A percentile compares a stretch with the other conserved stretches of the same genome.
These are phyloP conservation scores for Lucinisca nassula DNA, from an alignment of 2,888 invertebrate genomes.

Conservation along the genomic window DNA sequence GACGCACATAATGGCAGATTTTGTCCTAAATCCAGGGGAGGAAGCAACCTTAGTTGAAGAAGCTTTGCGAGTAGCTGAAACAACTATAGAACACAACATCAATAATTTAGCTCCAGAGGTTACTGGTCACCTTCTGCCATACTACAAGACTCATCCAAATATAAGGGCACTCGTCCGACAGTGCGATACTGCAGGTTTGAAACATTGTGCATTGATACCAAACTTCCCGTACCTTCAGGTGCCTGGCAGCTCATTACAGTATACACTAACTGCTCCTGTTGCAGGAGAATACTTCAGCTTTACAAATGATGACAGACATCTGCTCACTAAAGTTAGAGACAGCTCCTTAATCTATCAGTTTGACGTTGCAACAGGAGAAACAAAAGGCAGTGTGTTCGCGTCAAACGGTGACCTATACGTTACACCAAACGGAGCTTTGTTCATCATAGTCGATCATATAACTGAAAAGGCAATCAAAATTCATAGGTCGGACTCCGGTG, in stretches of 20 bases:
- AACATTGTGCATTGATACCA: conserved; percentile 85
- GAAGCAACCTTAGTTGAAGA: conserved; percentile 85
- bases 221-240: conserved; percentile 85
- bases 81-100: conserved; percentile 81
- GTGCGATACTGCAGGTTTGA: conserved; percentile 84
- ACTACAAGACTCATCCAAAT: conserved; percentile 83
- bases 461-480: conserved; percentile 86
- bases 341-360: conserved; percentile 78
- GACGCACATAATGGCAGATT: conserved; percentile 85
- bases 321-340: conserved; percentile 81
- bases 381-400: conserved; percentile 77
- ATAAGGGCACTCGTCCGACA: conserved; percentile 84
- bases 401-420: conserved; percentile 85
- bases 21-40: conserved; percentile 82
- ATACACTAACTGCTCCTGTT: conserved; percentile 75
- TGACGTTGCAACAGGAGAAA: conserved; percentile 83
- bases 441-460: conserved; percentile 84
- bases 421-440: conserved; percentile 81
- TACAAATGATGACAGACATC: conserved; percentile 73
- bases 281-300: conserved; percentile 77
- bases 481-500: conserved; percentile 82
- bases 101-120: conserved; percentile 86
- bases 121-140: conserved; percentile 85
- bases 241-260: conserved; percentile 85
- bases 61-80: conserved; percentile 82